Conservation (phyloP, 2,113 vertebrate genomes). For the Montifringilla adamsi region DNA sequence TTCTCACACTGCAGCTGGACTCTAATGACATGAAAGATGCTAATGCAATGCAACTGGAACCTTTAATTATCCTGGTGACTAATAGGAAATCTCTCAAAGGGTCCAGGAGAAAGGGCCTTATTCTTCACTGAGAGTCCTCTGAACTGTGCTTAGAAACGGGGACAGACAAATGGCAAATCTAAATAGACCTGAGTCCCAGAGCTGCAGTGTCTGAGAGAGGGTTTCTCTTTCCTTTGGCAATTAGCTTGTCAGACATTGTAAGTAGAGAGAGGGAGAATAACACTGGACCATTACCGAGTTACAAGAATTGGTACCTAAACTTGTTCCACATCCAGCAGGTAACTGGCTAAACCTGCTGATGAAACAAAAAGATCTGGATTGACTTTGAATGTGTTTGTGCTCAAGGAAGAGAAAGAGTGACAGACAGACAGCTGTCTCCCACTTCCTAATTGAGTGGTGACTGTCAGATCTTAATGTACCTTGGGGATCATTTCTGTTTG, state of each 20-base stretch:
- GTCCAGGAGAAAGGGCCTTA: slow-evolving; percentile 18
- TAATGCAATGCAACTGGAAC: slow-evolving; percentile 65
- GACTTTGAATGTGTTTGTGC: slow-evolving; percentile 37
- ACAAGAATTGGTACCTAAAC: slow-evolving; percentile 14
- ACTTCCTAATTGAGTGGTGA: slow-evolving; percentile 33
- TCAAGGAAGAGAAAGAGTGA: slow-evolving; percentile 28
- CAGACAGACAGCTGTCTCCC: slow-evolving; percentile 34
- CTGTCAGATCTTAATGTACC: slow-evolving; percentile 27
- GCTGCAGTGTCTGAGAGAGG: not conserved
- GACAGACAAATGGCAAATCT: not conserved
- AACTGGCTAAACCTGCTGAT: slow-evolving; percentile 58
- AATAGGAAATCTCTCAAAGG: slow-evolving; percentile 47
- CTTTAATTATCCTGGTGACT: slow-evolving; percentile 61
- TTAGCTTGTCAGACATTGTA: not conserved
- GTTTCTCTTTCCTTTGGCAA: slow-evolving; percentile 1
- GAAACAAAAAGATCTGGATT: slow-evolving; percentile 36
- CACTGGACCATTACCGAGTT: not conserved
- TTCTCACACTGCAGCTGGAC: slow-evolving; percentile 57
- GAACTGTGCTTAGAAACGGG: not conserved
- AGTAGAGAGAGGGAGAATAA: not conserved
- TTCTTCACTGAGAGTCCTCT: not conserved
- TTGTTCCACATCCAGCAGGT: slow-evolving; percentile 33
- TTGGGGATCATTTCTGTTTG: not conserved
- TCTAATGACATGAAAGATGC: slow-evolving; percentile 57
- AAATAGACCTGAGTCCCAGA: not conserved